Percentiles rank a stretch among this genome's conserved stretches.
These are phyloP conservation scores for Acromyrmex charruanus DNA, from an alignment of 1,140 invertebrate species.

Conservation along the genomic window DNA sequence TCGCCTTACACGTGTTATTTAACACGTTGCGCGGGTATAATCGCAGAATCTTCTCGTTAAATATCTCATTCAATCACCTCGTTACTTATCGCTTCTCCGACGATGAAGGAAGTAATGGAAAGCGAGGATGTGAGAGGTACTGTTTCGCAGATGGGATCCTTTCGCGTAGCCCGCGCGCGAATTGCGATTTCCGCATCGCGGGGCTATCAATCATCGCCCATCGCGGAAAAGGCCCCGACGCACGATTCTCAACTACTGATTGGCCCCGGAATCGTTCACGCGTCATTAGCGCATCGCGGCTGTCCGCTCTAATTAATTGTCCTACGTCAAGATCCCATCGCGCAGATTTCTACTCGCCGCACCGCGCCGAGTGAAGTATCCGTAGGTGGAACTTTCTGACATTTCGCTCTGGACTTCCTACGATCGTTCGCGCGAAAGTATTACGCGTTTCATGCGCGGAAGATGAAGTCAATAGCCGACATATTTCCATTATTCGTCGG, in stretches of 20 bases:
- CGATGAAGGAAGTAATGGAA: slow-evolving; percentile 71
- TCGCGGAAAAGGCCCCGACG: slow-evolving; percentile 66
- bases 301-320: slow-evolving; percentile 78
- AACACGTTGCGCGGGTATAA: slow-evolving; percentile 35
- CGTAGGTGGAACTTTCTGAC: slow-evolving; percentile 61
- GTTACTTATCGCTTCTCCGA: slow-evolving; percentile 52
- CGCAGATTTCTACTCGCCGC: slow-evolving; percentile 64
- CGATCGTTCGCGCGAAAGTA: slow-evolving; percentile 20
- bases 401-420: slow-evolving; percentile 58
- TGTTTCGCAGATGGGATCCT: slow-evolving; percentile 73
- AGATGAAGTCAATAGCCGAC: slow-evolving; percentile 21
- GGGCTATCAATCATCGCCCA: slow-evolving; percentile 72
- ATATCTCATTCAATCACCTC: slow-evolving; percentile 65
- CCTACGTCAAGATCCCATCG: slow-evolving; percentile 72
- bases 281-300: slow-evolving; percentile 76
- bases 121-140: slow-evolving; percentile 63
- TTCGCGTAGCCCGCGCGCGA: slow-evolving; percentile 68
- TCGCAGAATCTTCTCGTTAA: slow-evolving; percentile 39
- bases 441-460: background rate
- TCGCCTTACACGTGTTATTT: slow-evolving; percentile 59
- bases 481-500: background rate
- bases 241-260: slow-evolving; percentile 75
- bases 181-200: slow-evolving; percentile 74
- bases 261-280: slow-evolving; percentile 74
- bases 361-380: slow-evolving; percentile 10